A percentile compares a stretch with the other conserved stretches of the same genome.
These are phyloP conservation scores for Pseudomyrmex pallidus DNA, from an alignment of 1,140 invertebrate species.

Conservation along the genomic window DNA sequence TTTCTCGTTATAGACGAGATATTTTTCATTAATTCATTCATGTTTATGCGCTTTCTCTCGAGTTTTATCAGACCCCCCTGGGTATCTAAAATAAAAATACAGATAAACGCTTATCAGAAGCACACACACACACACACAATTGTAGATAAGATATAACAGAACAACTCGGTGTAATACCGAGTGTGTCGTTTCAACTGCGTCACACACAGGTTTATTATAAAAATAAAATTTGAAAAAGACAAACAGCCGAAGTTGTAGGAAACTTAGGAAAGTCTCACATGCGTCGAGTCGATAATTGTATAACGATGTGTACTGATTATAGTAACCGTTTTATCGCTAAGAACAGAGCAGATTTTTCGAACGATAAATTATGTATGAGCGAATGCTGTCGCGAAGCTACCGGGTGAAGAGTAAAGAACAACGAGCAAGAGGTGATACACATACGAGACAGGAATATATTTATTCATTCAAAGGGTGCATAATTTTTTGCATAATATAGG, in stretches of 20 bases:
- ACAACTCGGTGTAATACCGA: not conserved
- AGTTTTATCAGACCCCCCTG: conserved; percentile 23
- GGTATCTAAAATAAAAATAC: conserved; percentile 11
- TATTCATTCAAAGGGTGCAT: conserved; percentile 73
- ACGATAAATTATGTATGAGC: conserved; percentile 77
- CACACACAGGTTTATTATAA: not conserved
- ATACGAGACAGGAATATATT: conserved; percentile 72
- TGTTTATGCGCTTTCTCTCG: not conserved
- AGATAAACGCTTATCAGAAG: not conserved
- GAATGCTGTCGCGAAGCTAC: conserved; percentile 57
- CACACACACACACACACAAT: too few relatives aligned
- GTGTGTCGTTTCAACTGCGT: not conserved
- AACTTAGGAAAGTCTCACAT: conserved; percentile 48
- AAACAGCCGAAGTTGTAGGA: conserved; percentile 46
- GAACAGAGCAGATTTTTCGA: conserved; percentile 56
- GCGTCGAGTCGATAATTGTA: conserved; percentile 53
- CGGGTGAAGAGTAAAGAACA: conserved; percentile 51
- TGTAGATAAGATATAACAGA: not conserved
- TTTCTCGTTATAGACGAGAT: conserved; percentile 16
- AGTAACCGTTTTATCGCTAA: conserved; percentile 65
- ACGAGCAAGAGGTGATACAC: conserved; percentile 36
- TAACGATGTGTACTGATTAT: conserved; percentile 67
- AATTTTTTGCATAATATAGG: conserved; percentile 76
- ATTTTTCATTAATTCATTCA: conserved; percentile 16
- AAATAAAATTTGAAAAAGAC: not conserved